Base-by-base conservation (phyloP, 1,140 invertebrate species). In the Holotrichia oblita region DNA sequence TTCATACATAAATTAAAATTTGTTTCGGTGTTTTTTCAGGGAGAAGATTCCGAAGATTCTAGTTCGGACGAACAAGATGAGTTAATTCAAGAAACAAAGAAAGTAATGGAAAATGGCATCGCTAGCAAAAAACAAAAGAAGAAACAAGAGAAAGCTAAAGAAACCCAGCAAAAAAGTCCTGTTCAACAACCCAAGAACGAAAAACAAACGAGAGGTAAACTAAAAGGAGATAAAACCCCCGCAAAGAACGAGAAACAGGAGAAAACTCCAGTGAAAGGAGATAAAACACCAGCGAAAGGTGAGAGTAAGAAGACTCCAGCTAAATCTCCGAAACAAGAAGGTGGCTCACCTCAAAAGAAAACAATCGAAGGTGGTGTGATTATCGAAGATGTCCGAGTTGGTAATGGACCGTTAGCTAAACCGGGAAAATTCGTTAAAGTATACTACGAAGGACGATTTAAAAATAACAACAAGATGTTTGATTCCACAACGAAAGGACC, bases 401-500 rank as follows among this genome's bases (percentile, higher is more conserved):
- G 97, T 9, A 89, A 88, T 81, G 97, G 96, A 8, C 87, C 90
- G 0, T 86, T 90, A n/a, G 96, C 94, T 0, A 96, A 94, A 84
- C 81, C 88, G 27, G 96, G 96, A n/a, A n/a, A n/a, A n/a, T n/a
- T n/a, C n/a, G n/a, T n/a, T n/a, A n/a, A n/a, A 34, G 1, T 34
- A 34, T 95, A 94, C 84, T 97, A 96, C 83, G 90, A 92, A 81
- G 95, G 95, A 22, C 89, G 92, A 44, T 85, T 96, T 24, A 93
- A 93, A 90, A 88, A 88, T n/a, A 95, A 94, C 87, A 95, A 95
- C 83, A 96, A 95, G 85, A 90, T 93, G 81, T 96, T 97, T 84
- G 95, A 97, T 85, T 89, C 91, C 72, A 89, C 91, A 24, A 88
- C 86, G 3, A 89, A 92, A 80, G 95, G 95, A 10, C 90, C 91